These are phyloP conservation scores for Chlorospingus semifuscus DNA, from an alignment of 2,797 vertebrate species.

Conservation along the genomic window DNA sequence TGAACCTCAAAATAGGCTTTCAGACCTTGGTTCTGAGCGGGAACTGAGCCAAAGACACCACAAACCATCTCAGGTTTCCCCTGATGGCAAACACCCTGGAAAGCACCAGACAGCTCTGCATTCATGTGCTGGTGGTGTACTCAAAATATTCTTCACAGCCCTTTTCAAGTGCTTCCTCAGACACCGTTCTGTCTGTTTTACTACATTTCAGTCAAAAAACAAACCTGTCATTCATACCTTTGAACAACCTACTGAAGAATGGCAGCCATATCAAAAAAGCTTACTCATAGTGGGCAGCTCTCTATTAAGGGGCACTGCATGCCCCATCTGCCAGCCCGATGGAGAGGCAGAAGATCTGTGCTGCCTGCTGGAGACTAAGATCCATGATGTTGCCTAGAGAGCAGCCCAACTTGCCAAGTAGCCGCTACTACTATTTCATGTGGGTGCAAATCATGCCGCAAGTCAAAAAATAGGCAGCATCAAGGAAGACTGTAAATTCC, in stretches of 20 bases:
- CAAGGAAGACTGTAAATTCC: not conserved
- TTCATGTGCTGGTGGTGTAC: not conserved
- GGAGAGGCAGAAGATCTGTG: not conserved
- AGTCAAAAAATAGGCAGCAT: not conserved
- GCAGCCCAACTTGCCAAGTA: not conserved
- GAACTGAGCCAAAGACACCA: not conserved
- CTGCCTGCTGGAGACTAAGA: not conserved
- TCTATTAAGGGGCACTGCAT: not conserved
- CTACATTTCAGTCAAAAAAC: not conserved
- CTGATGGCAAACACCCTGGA: not conserved
- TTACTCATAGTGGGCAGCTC: not conserved
- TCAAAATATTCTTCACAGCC: not conserved
- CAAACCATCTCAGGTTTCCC: not conserved
- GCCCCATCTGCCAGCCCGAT: not conserved
- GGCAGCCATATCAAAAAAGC: not conserved
- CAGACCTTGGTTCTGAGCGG: not conserved
- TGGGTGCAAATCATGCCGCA: accelerated
- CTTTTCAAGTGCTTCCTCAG: not conserved
- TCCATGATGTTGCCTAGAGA: not conserved
- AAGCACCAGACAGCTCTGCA: not conserved
- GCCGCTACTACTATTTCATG: accelerated
- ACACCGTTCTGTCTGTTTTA: not conserved
- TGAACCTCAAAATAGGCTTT: not conserved
- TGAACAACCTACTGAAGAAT: not conserved
- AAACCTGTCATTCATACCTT: not conserved